Base-by-base conservation (phyloP, 2,113 vertebrate genomes). In the Lanius ludovicianus region DNA sequence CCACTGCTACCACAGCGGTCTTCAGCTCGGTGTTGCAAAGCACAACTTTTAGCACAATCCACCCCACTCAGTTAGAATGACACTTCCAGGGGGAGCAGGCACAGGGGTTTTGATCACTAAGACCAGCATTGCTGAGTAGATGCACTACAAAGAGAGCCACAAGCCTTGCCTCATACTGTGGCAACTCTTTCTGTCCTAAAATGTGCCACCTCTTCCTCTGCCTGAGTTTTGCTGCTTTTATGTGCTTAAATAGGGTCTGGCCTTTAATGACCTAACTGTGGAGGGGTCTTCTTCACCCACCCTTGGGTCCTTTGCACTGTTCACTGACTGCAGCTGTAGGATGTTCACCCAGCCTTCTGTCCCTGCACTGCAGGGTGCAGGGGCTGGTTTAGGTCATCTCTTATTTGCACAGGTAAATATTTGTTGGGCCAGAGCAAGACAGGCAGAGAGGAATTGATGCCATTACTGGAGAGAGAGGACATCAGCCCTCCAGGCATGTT, bases 1-100 rank as follows among this genome's bases (percentile, higher is more conserved):
- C 95, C 91, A 82, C 55, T 83, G 84, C 86, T 90, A 10, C 88
- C 84, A 81, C 80, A 95, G 56, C 1, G 0, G 42, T 44, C 80
- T 95, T 75, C 80, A 84, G 80, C 73, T 87, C 60, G 60, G 27
- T 49, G 39, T 89, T 93, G 80, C 64, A 91, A 89, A 92, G 86
- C 73, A 71, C 56, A 81, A 16, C 63, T 88, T 94, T 37, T 33
- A 93, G 90, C 50, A 67, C 52, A 55, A 59, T 86, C 60, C 39
- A 50, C 56, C 44, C 6, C 28, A 4, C 60, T 89, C 83, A 18
- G 35, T 89, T 76, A 79, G 53, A 21, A 35, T 87, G 84, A 89
- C 28, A 28, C 35, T 71, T 81, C 80, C 60, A 37, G 56, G 73
- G 73, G 73, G 24, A 90, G 37, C 46, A 86, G 47, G 22, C 59